Evolutionary conservation across 2,888 invertebrate species (phyloP), one percentile per base, ranked within the genome.

Genomic region (Lysandra bellargus): DNA sequence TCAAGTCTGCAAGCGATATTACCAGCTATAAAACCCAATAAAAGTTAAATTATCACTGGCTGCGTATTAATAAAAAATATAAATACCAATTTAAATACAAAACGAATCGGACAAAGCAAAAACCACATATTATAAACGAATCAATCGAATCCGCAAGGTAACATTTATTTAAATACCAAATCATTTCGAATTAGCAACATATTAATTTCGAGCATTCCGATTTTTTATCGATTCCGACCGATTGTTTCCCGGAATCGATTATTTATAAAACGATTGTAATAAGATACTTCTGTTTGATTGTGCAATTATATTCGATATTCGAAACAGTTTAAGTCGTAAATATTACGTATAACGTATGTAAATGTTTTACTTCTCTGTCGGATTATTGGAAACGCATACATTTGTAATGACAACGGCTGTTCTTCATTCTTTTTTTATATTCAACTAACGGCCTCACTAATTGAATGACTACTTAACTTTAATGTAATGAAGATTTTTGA

Each of bases 181-280:
- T 79, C 69, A 79, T 80, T 80, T 72, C 76, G 78, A 78, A 78
- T 78, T 78, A 80, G 61, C 77, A 79, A 80, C 79, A 78, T 79
- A 80, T 79, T 72, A 79, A 73, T 80, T 80, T 78, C 14, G 60
- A 57, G 49, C 77, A 60, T 76, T 78, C 57, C 78, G 76, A 76
- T 76, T 49, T 78, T 80, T 80, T 76, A 60, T 69, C 61, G 69
- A 33, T 79, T 69, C 33, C 69, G 33, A 69, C 33, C 82, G 83
- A 83, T 83, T 84, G 83, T 85, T 85, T 83, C 83, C 83, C 80
- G 83, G 83, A 83, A 84, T 83, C 83, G 80, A 78, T 80, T 81
- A 57, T 76, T 76, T 76, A 76, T 57, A 76, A 76, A 76, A 57
- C 76, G 76, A 76, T 76, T 76, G 76, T 76, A 76, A 76, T 76